Evolutionary conservation across 1,140 invertebrate genomes (phyloP), one percentile per base, ranked within the genome.

Genomic region (Helicoverpa zea): DNA sequence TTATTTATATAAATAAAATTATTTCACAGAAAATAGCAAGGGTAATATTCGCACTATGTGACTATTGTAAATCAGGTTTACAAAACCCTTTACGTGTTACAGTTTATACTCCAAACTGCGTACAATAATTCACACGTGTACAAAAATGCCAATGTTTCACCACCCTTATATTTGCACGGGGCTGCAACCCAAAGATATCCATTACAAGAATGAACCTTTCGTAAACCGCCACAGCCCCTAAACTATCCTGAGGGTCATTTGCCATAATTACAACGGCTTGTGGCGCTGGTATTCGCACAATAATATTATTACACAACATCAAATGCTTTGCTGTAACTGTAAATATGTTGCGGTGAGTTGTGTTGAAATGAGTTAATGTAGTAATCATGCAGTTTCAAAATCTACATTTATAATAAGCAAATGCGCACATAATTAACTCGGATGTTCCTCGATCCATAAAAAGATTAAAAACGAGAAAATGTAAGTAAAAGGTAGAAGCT

Each of bases 191-290:
- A n/a, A 35, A 63, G 61, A n/a, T 64, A 64, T 64, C 29, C 63
- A 66, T 66, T 66, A 66, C 63, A 64, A 35, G n/a, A 64, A 66
- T 30, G 63, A 43, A 66, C 63, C 63, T 66, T 66, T 35, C 63
- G 30, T 12, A 47, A 66, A 66, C 56, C 18, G 63, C 63, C 35
- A 10, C 14, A 16, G n/a, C 63, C 61, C 54, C 61, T 64, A 64
- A 64, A 64, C 63, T 64, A 64, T 64, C 63, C 63, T 43, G 63
- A 30, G 14, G 63, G n/a, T 64, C 63, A 64, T 64, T 64, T 47
- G 29, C 63, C 63, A 64, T 64, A 64, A 64, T 64, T 64, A 64
- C 63, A 16, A 16, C 14, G 63, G n/a, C 30, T 43, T 43, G 35
- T 30, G 29, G 30, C 16, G 30, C n/a, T 2, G 63, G 30, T 64